phyloP scores from a whole-genome alignment of 2,113 vertebrate genomes.

The Elgaria multicarinata region DNA sequence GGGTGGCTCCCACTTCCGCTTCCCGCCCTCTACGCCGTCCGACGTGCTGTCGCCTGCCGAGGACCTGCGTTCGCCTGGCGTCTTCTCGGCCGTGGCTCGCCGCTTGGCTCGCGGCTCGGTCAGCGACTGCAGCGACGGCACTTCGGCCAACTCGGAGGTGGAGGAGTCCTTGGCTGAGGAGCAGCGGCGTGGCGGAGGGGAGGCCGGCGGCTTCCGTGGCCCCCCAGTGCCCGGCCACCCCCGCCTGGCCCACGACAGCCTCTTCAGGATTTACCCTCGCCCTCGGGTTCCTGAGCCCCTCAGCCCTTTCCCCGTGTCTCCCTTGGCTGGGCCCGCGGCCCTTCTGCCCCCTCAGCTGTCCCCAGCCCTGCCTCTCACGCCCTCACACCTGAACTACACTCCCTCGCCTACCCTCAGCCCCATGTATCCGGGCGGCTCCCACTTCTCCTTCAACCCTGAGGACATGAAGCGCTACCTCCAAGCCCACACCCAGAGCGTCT shows the following conservation, averaged over 20 bases:
- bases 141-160: constrained; percentile 87
- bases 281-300: constrained; percentile 80
- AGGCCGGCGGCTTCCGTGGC: constrained; percentile 77
- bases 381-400: constrained; percentile 88
- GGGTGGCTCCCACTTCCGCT: constrained; percentile 88
- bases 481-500: constrained; percentile 92
- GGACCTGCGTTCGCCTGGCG: constrained; percentile 87
- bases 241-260: constrained; percentile 83
- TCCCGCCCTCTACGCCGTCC: constrained; percentile 88
- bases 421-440: constrained; percentile 82
- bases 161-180: constrained; percentile 85
- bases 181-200: constrained; percentile 72
- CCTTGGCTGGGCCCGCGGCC: constrained; percentile 82
- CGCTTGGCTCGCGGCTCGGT: constrained; percentile 88
- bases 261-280: constrained; percentile 84
- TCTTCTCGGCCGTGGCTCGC: constrained; percentile 84
- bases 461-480: constrained; percentile 97
- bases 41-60: constrained; percentile 89
- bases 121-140: constrained; percentile 92
- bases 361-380: constrained; percentile 89
- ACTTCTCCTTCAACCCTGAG: constrained; percentile 93
- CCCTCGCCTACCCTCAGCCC: constrained; percentile 90
- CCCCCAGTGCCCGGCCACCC: constrained; percentile 70
- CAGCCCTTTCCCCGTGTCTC: constrained; percentile 89
- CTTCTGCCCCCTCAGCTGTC: constrained; percentile 85